Percentiles rank a stretch among this genome's conserved stretches.
Evolutionary conservation across 2,113 vertebrate species (phyloP).

Genomic region (crab-eating macaque (Macaca fascicularis)): DNA sequence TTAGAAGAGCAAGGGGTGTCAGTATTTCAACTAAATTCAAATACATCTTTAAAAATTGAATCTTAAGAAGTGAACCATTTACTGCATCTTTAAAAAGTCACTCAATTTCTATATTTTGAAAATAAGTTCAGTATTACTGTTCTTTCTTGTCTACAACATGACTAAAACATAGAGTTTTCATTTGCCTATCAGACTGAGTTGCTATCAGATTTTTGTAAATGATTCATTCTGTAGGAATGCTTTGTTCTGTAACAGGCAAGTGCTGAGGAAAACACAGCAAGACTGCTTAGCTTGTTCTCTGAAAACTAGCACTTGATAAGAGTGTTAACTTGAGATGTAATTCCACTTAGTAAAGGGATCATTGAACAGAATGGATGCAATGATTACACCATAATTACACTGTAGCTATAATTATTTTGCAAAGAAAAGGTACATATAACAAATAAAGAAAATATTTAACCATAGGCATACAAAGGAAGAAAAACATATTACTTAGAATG

Average conservation of each 20-base stretch:
- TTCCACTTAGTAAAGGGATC: constrained; percentile 67
- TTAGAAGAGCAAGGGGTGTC: background rate
- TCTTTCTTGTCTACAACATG: constrained; percentile 76
- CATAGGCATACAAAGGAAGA: background rate
- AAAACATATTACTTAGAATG: constrained; percentile 53
- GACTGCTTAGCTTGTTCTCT: constrained; percentile 73
- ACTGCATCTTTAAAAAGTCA: constrained; percentile 30
- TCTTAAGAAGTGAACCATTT: constrained; percentile 36
- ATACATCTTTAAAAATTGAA: constrained; percentile 16
- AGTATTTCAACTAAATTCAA: constrained; percentile 37
- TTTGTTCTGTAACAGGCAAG: constrained; percentile 83
- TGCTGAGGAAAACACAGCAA: constrained; percentile 81
- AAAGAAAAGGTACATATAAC: constrained; percentile 56
- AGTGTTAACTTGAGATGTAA: constrained; percentile 59
- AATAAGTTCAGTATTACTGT: constrained; percentile 72
- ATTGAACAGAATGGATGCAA: constrained; percentile 45
- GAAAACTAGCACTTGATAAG: constrained; percentile 68
- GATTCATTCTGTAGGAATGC: constrained; percentile 81
- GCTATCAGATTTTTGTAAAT: constrained; percentile 83
- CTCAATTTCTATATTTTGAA: constrained; percentile 48
- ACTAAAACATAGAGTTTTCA: constrained; percentile 81
- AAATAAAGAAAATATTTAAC: constrained; percentile 64
- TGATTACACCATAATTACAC: constrained; percentile 56
- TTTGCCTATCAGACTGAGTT: constrained; percentile 77
- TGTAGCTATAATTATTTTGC: constrained; percentile 50